phyloP scores from a whole-genome alignment of 2,797 vertebrate genomes.

The Rallus crepitans region DNA sequence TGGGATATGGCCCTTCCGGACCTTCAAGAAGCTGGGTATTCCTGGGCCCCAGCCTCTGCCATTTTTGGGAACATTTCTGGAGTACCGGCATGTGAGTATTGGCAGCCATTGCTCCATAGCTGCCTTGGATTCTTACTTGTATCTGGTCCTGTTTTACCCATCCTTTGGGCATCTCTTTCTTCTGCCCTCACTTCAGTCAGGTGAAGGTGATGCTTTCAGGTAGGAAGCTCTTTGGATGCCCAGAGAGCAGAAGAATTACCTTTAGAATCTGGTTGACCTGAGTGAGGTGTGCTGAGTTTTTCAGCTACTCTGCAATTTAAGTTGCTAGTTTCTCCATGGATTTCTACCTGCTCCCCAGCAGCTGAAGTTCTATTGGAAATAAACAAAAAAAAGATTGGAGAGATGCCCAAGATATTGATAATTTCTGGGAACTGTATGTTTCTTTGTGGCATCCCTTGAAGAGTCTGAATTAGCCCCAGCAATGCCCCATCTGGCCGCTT shows the following conservation, averaged over 20 bases:
- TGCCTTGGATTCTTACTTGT: background rate
- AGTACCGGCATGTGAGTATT: slow-evolving; percentile 49
- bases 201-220: background rate
- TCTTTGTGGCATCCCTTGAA: background rate
- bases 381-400: background rate
- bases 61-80: slow-evolving; percentile 72
- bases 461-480: background rate
- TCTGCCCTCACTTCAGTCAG: background rate
- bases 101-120: background rate
- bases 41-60: slow-evolving; percentile 72
- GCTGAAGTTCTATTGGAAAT: background rate
- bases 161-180: background rate
- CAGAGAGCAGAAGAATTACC: background rate
- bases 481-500: background rate
- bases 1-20: slow-evolving; percentile 66
- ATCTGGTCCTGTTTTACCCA: background rate
- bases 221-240: background rate
- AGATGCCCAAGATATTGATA: background rate
- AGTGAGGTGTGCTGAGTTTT: background rate
- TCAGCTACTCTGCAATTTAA: background rate
- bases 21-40: slow-evolving; percentile 82
- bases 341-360: background rate
- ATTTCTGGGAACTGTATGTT: background rate
- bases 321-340: background rate
- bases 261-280: background rate